Percentiles rank a stretch among this genome's conserved stretches.
phyloP scores from a whole-genome alignment of 2,113 vertebrate species.

The Arenaria interpres region DNA sequence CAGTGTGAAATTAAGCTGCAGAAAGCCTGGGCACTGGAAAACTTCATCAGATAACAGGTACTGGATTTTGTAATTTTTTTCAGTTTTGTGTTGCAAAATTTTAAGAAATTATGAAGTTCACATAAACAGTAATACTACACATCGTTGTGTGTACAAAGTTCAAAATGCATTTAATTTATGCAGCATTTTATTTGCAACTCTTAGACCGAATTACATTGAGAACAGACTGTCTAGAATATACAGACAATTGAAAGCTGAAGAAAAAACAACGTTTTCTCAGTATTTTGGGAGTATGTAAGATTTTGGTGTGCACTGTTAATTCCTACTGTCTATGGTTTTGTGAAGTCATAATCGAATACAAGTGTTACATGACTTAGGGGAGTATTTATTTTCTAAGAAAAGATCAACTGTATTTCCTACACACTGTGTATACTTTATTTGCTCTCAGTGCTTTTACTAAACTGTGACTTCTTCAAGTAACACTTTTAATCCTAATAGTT shows the following conservation, averaged over 20 bases:
- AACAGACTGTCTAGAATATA: neutral
- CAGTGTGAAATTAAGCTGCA: slow-evolving; percentile 56
- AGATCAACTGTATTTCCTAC: neutral
- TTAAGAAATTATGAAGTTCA: neutral
- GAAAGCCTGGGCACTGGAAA: slow-evolving; percentile 57
- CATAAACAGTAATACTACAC: neutral
- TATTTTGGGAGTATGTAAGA: neutral
- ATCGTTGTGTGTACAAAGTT: neutral
- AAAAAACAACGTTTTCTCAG: neutral
- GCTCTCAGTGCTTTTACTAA: neutral
- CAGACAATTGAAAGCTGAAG: neutral
- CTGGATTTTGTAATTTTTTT: slow-evolving; percentile 1
- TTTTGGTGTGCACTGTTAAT: neutral
- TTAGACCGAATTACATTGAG: neutral
- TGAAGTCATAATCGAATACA: neutral
- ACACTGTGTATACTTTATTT: neutral
- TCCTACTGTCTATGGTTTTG: neutral
- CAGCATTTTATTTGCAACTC: slow-evolving; percentile 14
- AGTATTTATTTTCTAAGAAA: slow-evolving; percentile 13
- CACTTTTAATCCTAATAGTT: neutral
- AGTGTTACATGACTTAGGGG: neutral
- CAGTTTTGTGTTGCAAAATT: neutral
- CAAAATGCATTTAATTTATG: neutral
- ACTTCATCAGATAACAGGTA: slow-evolving; percentile 70
- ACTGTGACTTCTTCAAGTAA: neutral